Evolutionary conservation across 2,113 vertebrate genomes (phyloP).

Genomic region (Pogonocichla stellata): DNA sequence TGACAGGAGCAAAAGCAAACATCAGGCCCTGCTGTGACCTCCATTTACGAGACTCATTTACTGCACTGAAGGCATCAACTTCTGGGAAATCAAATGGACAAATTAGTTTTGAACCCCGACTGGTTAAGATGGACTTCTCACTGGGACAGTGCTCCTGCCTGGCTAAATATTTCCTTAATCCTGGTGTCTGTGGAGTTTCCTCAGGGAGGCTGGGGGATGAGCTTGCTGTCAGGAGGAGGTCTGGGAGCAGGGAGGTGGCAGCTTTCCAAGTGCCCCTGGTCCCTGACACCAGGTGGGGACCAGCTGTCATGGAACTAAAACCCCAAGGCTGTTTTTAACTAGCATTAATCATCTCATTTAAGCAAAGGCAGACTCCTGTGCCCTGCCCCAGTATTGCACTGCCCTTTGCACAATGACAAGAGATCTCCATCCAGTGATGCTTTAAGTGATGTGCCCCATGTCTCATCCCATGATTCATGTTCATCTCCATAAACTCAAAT

Average conservation of each 20-base stretch:
- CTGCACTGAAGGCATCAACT: slow-evolving; percentile 42
- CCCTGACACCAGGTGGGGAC: background rate
- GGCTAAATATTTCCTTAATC: slow-evolving; percentile 10
- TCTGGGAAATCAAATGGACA: slow-evolving; percentile 58
- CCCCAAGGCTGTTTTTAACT: background rate
- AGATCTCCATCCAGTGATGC: background rate
- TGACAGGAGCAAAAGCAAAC: slow-evolving; percentile 56
- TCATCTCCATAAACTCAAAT: background rate
- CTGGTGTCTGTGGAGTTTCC: background rate
- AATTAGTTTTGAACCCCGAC: slow-evolving; percentile 58
- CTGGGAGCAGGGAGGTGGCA: background rate
- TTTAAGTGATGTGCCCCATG: background rate
- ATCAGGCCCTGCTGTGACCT: slow-evolving; percentile 59
- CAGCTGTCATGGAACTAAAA: background rate
- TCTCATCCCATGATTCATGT: background rate
- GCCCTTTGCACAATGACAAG: background rate
- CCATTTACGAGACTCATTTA: slow-evolving; percentile 63
- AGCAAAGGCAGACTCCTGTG: background rate
- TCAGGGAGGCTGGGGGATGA: background rate
- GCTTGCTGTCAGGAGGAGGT: background rate
- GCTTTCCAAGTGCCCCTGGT: background rate
- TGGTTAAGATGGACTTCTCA: slow-evolving; percentile 54
- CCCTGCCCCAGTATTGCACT: background rate
- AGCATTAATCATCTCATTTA: background rate
- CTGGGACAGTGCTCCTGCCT: slow-evolving; percentile 10